A percentile compares a stretch with the other conserved stretches of the same genome.
Conservation (phyloP, 2,797 vertebrate genomes). For the Setipinna tenuifilis region DNA sequence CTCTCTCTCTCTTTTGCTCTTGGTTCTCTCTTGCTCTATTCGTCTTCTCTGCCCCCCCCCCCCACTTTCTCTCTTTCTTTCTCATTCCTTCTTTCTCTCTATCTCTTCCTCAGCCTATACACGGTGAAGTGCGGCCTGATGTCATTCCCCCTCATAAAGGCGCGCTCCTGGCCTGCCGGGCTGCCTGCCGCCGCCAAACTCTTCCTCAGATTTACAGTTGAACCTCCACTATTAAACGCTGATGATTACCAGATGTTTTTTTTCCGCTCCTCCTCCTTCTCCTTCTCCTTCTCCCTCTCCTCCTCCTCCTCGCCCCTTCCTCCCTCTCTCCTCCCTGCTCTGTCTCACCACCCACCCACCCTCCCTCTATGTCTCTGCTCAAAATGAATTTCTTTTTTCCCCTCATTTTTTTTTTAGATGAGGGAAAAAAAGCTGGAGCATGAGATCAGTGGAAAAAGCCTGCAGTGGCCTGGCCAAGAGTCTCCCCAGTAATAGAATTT, state of each 20-base stretch:
- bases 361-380: slow-evolving; percentile 40
- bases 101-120: background rate
- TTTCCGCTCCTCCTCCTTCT: background rate
- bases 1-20: background rate
- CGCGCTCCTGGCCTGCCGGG: background rate
- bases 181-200: slow-evolving; percentile 57
- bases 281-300: slow-evolving; percentile 42
- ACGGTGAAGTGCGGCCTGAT: slow-evolving; percentile 9
- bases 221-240: slow-evolving; percentile 49
- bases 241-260: slow-evolving; percentile 55
- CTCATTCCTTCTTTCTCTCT: background rate
- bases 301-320: slow-evolving; percentile 62
- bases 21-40: background rate
- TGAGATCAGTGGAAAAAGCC: slow-evolving; percentile 62
- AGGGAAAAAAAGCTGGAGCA: slow-evolving; percentile 40
- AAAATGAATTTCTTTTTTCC: slow-evolving; percentile 67
- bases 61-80: background rate
- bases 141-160: slow-evolving; percentile 41
- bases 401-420: slow-evolving; percentile 36
- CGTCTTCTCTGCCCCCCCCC: background rate
- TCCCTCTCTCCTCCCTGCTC: slow-evolving; percentile 67
- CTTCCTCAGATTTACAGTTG: slow-evolving; percentile 51
- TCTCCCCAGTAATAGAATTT: slow-evolving; percentile 47
- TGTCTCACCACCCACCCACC: slow-evolving; percentile 38
- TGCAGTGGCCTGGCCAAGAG: slow-evolving; percentile 42